Evolutionary conservation across 2,113 vertebrate species (phyloP), one percentile per base, ranked within the genome.

Genomic region (Forbesichthys agassizii): DNA sequence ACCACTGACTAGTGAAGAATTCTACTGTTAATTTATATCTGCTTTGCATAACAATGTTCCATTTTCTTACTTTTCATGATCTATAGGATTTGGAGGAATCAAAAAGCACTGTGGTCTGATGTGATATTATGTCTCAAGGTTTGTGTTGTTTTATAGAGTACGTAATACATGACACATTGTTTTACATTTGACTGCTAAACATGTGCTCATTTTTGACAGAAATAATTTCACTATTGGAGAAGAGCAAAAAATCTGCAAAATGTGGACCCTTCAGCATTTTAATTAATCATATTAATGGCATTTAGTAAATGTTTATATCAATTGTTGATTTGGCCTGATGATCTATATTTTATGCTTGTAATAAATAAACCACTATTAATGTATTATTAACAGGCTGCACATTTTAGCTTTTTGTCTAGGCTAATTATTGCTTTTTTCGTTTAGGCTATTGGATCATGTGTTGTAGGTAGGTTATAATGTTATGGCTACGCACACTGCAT

Each of bases 71-170:
- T 71, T 55, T 69, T n/a, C 70, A 5, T 63, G 42, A 7, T 3
- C 0, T 72, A 4, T 33, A 90, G 90, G 83, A 77, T 3, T 3
- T 79, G 51, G 10, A 9, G 18, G 84, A 87, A 48, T 56, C 83
- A 54, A 90, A 87, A 68, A 91, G 10, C 81, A 91, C 90, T 33
- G 71, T 48, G 0, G 90, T 91, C 54, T 90, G 66, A 78, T 62
- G 11, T 14, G 33, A 49, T 63, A 36, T 55, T 11, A 7, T 12
- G 66, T 2, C 4, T 5, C 1, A 18, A 88, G 80, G 85, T 88
- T 72, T 67, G 72, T 72, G 42, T 0, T 4, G 66, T 60, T 77
- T 68, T 68, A 9, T 42, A 18, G 3, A 3, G 27, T 27, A 27
- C 27, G 27, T 48, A 14, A 11, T 18, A 18, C 13, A 16, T 16